These are phyloP conservation scores for Steatornis caripensis DNA, from an alignment of 2,113 vertebrate species.

Conservation along the genomic window DNA sequence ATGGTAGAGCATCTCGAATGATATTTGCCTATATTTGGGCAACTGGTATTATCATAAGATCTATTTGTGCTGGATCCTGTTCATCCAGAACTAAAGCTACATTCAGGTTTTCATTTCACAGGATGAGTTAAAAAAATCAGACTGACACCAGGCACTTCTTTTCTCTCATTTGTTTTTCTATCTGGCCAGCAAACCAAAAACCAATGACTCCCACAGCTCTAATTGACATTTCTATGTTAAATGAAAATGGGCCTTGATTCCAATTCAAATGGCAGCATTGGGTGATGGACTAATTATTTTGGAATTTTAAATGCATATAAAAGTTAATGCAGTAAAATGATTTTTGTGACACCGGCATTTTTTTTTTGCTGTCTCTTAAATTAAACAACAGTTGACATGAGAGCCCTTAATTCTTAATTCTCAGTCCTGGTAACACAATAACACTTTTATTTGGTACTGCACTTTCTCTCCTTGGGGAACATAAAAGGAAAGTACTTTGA, in stretches of 20 bases:
- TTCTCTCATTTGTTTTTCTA: background rate
- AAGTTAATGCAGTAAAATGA: conserved; percentile 39
- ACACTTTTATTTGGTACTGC: background rate
- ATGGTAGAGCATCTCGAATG: background rate
- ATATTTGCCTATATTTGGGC: background rate
- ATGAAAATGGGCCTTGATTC: conserved; percentile 51
- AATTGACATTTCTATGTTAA: conserved; percentile 55
- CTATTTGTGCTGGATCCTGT: background rate
- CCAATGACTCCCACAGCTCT: conserved; percentile 32
- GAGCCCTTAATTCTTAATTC: conserved; percentile 21
- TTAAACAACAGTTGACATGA: conserved; percentile 18
- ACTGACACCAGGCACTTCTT: background rate
- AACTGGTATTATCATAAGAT: background rate
- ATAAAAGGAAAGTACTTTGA: background rate
- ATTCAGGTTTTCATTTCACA: background rate
- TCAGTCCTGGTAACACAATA: conserved; percentile 12
- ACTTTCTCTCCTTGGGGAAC: conserved; percentile 4
- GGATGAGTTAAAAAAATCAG: background rate
- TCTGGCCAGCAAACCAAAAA: conserved; percentile 40
- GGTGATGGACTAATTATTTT: conserved; percentile 52
- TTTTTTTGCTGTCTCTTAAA: conserved; percentile 3
- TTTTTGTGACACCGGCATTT: background rate
- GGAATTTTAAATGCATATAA: conserved; percentile 39
- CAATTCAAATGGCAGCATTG: conserved; percentile 24
- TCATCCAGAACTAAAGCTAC: background rate